A percentile compares a stretch with the other conserved stretches of the same genome.
phyloP scores from a whole-genome alignment of 2,888 invertebrate species.

The Lapara coniferarum region DNA sequence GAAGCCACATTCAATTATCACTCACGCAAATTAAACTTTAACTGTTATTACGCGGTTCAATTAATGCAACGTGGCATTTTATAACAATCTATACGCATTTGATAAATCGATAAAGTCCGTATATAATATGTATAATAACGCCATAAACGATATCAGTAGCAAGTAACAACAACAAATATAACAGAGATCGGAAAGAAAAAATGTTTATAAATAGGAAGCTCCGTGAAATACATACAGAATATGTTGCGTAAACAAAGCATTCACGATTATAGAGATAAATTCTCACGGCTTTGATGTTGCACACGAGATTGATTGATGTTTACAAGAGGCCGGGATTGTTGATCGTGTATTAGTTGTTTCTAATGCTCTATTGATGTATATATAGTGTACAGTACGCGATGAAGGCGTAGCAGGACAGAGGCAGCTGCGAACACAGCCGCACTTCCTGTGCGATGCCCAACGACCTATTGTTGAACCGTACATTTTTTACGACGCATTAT shows the following conservation, averaged over 20 bases:
- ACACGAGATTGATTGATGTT: slow-evolving; percentile 39
- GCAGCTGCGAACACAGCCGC: slow-evolving; percentile 69
- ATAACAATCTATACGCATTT: not conserved
- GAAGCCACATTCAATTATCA: slow-evolving; percentile 15
- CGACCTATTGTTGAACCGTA: slow-evolving; percentile 69
- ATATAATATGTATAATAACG: not conserved
- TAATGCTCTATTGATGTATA: slow-evolving; percentile 18
- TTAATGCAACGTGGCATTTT: not conserved
- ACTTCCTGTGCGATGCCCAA: slow-evolving; percentile 69
- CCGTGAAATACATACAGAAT: slow-evolving; percentile 18
- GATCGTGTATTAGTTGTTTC: slow-evolving; percentile 27
- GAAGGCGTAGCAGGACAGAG: slow-evolving; percentile 28
- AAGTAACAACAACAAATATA: slow-evolving; percentile 2
- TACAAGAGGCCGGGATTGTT: slow-evolving; percentile 34
- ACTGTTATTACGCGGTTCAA: not conserved
- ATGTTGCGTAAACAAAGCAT: slow-evolving; percentile 38
- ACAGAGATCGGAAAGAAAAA: not conserved
- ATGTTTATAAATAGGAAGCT: slow-evolving; percentile 20
- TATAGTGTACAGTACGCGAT: not conserved
- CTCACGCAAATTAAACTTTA: slow-evolving; percentile 2
- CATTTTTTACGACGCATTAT: slow-evolving; percentile 66
- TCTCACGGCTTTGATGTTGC: slow-evolving; percentile 37
- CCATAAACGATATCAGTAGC: not conserved
- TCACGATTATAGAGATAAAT: slow-evolving; percentile 40
- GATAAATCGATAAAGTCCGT: not conserved